These are phyloP conservation scores for Frankliniella fusca DNA, from an alignment of 2,888 invertebrate genomes.

Conservation along the genomic window DNA sequence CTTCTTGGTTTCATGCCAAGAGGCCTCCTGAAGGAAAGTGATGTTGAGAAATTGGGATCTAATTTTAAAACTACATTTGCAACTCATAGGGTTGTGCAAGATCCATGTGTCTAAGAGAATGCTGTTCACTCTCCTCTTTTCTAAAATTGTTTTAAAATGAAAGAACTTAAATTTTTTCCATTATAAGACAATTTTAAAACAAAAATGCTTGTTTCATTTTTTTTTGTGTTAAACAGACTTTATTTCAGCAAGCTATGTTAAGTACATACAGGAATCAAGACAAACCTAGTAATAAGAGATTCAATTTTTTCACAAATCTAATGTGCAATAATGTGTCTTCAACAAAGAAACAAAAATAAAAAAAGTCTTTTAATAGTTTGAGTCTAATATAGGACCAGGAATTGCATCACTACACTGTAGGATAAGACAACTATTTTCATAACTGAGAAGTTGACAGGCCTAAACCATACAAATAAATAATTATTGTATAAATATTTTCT, in stretches of 20 bases:
- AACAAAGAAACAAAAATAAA: neutral
- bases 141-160: too few species aligned
- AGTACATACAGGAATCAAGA: neutral
- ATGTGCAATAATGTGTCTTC: neutral
- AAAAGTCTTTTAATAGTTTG: neutral
- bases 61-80: neutral
- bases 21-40: neutral
- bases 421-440: too few species aligned
- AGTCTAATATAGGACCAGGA: too few species aligned
- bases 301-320: neutral
- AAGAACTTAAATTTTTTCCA: too few species aligned
- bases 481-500: too few species aligned
- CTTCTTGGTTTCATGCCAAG: neutral
- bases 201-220: neutral
- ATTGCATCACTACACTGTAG: too few species aligned
- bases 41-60: neutral
- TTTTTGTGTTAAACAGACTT: conserved; percentile 13
- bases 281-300: neutral
- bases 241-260: conserved; percentile 25
- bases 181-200: neutral
- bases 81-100: neutral
- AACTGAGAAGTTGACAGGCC: too few species aligned
- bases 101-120: neutral
- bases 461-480: too few species aligned
- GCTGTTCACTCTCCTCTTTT: too few species aligned